These are phyloP conservation scores for Toxotes chatareus DNA, from an alignment of 2,113 vertebrate species.

Conservation along the genomic window DNA sequence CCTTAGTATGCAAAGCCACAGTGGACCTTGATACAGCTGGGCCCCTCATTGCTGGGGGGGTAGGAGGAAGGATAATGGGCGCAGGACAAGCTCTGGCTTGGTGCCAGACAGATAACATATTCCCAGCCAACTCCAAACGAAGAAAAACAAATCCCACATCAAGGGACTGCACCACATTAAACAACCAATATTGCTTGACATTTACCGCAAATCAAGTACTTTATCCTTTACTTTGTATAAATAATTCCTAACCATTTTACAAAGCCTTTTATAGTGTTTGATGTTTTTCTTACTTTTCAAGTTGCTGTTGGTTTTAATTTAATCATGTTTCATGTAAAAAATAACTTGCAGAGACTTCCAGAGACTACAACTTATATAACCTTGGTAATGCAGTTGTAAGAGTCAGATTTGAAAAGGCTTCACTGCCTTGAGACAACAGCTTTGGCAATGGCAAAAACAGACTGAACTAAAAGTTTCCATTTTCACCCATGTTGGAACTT, in stretches of 20 bases:
- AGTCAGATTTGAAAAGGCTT: neutral
- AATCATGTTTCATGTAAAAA: neutral
- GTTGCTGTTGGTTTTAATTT: neutral
- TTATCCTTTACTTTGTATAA: neutral
- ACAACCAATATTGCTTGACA: neutral
- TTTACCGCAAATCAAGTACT: neutral
- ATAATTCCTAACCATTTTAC: neutral
- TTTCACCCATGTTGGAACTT: neutral
- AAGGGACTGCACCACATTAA: neutral
- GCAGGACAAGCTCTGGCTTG: neutral
- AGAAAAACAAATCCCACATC: neutral
- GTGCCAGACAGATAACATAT: neutral
- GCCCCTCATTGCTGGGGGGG: neutral
- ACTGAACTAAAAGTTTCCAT: neutral
- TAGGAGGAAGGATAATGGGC: neutral
- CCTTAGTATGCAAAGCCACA: conserved; percentile 48
- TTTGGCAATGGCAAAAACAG: neutral
- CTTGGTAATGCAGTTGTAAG: neutral
- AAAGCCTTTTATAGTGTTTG: neutral
- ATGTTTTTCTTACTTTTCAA: neutral
- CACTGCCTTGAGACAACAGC: neutral
- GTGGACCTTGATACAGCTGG: neutral
- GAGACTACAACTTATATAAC: no score
- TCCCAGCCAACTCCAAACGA: neutral
- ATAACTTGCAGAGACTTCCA: neutral